Base-by-base conservation (phyloP, 2,797 vertebrate species). In the Gila robusta region DNA sequence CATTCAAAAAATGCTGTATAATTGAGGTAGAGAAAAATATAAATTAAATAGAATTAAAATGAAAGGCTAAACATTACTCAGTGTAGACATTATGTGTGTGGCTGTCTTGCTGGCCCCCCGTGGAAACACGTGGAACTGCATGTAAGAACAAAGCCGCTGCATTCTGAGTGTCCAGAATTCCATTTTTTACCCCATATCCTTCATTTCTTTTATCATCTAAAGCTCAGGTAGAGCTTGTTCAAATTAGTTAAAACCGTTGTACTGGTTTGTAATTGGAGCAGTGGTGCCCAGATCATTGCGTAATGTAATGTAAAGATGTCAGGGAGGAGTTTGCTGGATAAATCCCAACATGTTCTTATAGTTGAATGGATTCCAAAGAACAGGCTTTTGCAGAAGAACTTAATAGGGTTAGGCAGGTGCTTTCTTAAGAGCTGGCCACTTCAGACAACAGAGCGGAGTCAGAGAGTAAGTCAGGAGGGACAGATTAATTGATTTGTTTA, bases 101-200 rank as follows among this genome's bases (percentile, higher is more conserved):
- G 17, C 26, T 21, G 28, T 44, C 4, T 11, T 8, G n/a, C 21
- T 79, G 87, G 79, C 81, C 83, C 86, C 88, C 23, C 66, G 89
- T 90, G 88, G 89, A 79, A 32, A 71, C 26, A 79, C 26, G 14
- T 28, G 70, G 62, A 70, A 86, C 11, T 71, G 47, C 73, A 37
- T 2, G 14, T 28, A 26, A 89, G 86, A 90, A 90, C 84, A 89
- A 90, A 90, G 84, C 41, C 28, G n/a, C 64, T 72, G 16, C n/a
- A 41, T 41, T 84, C n/a, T 59, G 7, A 32, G 64, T 44, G 44
- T 67, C 32, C 17, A 64, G 26, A 4, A 16, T 70, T 59, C 28
- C n/a, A 17, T 12, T 32, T 19, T 62, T 3, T 16, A 17, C 35
- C 26, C 5, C 8, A 1, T 59, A 56, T 19, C 6, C 26, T 39